Base-by-base conservation (phyloP, 2,888 invertebrate species). In the Coremacera marginata region DNA sequence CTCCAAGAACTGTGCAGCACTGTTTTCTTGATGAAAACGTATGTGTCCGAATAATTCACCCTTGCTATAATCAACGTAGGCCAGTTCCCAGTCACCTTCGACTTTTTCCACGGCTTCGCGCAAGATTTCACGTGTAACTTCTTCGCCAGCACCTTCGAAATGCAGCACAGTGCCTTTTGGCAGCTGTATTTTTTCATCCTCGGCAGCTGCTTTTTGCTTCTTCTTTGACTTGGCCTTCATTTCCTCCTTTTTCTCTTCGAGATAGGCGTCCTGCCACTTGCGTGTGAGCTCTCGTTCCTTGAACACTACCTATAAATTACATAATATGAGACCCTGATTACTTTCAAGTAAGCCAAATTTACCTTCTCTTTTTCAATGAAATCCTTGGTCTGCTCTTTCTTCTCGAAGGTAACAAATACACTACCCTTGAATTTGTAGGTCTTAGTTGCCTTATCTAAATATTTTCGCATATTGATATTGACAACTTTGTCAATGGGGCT, bases 361-460 rank as follows among this genome's bases (percentile, higher is more conserved):
- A 86, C 90, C 79, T 91, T 92, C 81, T 95, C 93, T 25, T 91
- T 90, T 25, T 92, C 93, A 52, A 96, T 88, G 86, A 97, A 96
- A 78, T 93, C 93, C 83, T 95, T 93, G 3, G 96, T 96, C 86
- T 93, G 92, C 75, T 97, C 97, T 74, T 92, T 91, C 44, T 93
- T 94, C 83, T 93, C 93, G 89, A 98, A 99, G 5, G 95, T 94
- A 11, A 94, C 93, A 89, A 98, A 98, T 70, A 98, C 94, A 1
- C 98, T 98, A 70, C 98, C 99, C 90, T 98, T 96, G 87, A 96
- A 96, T 78, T 92, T 88, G 71, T 92, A 91, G 67, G 92, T 91
- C 86, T 94, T 94, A 2, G 92, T 91, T 1, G 91, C 90, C 81
- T 92, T 93, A 82, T 95, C 94, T 71, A 88, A 83, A 80, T 91